Evolutionary conservation across 2,888 invertebrate species (phyloP).

Genomic region (Thysanoteuthis rhombus): DNA sequence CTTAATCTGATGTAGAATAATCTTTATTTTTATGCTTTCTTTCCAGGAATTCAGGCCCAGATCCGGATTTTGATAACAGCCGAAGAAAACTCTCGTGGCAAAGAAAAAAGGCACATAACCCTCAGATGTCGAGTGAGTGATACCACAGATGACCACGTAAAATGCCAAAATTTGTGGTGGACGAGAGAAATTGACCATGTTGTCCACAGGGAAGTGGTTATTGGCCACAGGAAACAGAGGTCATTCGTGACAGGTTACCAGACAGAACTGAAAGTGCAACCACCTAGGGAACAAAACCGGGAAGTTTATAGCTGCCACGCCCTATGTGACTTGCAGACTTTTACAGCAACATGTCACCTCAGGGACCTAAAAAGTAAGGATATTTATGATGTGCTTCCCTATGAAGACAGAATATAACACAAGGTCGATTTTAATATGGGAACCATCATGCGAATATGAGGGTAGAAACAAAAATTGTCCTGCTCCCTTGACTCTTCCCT

Average conservation of each 20-base stretch:
- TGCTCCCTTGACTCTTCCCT: too few species aligned
- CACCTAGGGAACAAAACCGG: background rate
- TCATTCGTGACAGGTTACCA: background rate
- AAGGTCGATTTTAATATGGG: too few species aligned
- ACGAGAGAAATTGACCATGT: background rate
- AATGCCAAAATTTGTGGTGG: constrained; percentile 27
- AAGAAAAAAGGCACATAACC: background rate
- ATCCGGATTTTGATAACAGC: constrained; percentile 20
- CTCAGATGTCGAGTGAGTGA: constrained; percentile 19
- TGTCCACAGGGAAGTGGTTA: background rate
- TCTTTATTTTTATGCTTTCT: background rate
- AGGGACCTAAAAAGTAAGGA: background rate
- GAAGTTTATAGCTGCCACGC: constrained; percentile 15
- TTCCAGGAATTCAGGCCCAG: background rate
- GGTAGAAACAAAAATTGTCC: too few species aligned
- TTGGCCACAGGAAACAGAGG: background rate
- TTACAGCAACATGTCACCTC: constrained; percentile 25
- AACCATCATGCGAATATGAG: too few species aligned
- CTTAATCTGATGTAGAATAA: too few species aligned
- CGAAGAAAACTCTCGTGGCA: background rate
- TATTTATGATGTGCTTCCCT: too few species aligned
- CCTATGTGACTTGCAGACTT: background rate
- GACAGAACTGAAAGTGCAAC: background rate
- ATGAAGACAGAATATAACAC: too few species aligned
- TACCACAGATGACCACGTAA: background rate